A percentile compares a stretch with the other conserved stretches of the same genome.
phyloP scores from a whole-genome alignment of 2,888 invertebrate species.

The Campopleginae sp. region DNA sequence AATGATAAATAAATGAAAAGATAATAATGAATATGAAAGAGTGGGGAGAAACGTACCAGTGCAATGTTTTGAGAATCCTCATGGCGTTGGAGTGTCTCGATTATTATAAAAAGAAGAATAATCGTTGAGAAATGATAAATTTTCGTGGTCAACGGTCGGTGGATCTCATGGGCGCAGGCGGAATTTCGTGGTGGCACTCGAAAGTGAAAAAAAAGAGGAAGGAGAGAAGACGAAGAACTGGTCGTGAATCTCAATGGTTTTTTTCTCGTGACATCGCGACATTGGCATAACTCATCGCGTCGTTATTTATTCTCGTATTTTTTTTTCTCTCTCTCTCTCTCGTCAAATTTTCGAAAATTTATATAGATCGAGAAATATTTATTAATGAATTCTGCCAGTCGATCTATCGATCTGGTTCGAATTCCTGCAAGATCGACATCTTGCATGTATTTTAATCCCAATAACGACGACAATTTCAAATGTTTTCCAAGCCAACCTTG shows the following conservation, averaged over 20 bases:
- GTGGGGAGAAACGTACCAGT: slow-evolving; percentile 80
- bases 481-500: background rate
- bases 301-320: slow-evolving; percentile 27
- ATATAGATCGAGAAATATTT: background rate
- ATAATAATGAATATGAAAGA: slow-evolving; percentile 1
- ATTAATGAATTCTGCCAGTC: slow-evolving; percentile 26
- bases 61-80: slow-evolving; percentile 84
- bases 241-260: slow-evolving; percentile 73
- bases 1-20: background rate
- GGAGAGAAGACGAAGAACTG: slow-evolving; percentile 59
- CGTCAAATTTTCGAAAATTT: slow-evolving; percentile 7
- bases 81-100: slow-evolving; percentile 79
- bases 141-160: slow-evolving; percentile 60
- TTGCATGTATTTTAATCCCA: slow-evolving; percentile 1
- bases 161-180: slow-evolving; percentile 69
- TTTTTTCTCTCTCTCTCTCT: slow-evolving; percentile 12
- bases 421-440: slow-evolving; percentile 15
- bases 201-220: slow-evolving; percentile 22
- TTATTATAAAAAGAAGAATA: slow-evolving; percentile 47
- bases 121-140: slow-evolving; percentile 60
- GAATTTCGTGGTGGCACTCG: slow-evolving; percentile 58
- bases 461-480: slow-evolving; percentile 28
- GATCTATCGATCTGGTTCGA: slow-evolving; percentile 54
- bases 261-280: slow-evolving; percentile 63
- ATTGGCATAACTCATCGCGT: slow-evolving; percentile 63